phyloP scores from a whole-genome alignment of 2,888 invertebrate genomes.

The Mechanitis messenoides region DNA sequence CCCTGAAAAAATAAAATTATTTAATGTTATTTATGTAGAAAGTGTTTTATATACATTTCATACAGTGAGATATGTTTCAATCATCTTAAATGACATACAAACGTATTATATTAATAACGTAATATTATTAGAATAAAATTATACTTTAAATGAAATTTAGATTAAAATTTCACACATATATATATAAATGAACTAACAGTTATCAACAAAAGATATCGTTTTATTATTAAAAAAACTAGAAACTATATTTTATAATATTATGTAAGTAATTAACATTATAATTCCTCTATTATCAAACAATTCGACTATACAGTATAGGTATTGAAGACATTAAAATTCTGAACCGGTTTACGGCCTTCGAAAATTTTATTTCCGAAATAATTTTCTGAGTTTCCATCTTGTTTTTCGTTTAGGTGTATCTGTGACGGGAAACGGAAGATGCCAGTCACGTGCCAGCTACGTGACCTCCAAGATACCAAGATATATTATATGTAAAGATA shows the following conservation, averaged over 20 bases:
- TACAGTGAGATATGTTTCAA: too few relatives aligned
- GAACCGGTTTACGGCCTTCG: conserved; percentile 12
- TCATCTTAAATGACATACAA: not conserved
- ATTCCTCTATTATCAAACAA: not conserved
- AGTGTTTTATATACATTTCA: not conserved
- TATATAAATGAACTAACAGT: too few relatives aligned
- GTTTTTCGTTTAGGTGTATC: conserved; percentile 32
- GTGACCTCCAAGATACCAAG: conserved; percentile 32
- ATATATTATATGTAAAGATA: conserved; percentile 15
- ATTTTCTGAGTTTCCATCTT: conserved; percentile 37
- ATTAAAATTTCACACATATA: too few relatives aligned
- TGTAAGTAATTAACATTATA: too few relatives aligned
- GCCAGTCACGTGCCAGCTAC: conserved; percentile 37
- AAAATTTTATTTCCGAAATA: conserved; percentile 34
- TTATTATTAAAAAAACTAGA: too few relatives aligned
- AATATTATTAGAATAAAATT: too few relatives aligned
- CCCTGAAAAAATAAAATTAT: conserved; percentile 15
- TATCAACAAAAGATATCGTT: too few relatives aligned
- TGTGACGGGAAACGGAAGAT: conserved; percentile 28
- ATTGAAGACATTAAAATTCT: conserved; percentile 18
- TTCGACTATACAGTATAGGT: not conserved
- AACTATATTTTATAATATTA: too few relatives aligned
- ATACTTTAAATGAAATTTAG: too few relatives aligned
- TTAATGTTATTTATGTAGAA: not conserved
- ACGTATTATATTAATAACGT: too few relatives aligned